Evolutionary conservation across 37 sponge, comb jelly and placozoan genomes (phyloP), one percentile per base, ranked within the genome.

Genomic region (Amphimedon queenslandica): DNA sequence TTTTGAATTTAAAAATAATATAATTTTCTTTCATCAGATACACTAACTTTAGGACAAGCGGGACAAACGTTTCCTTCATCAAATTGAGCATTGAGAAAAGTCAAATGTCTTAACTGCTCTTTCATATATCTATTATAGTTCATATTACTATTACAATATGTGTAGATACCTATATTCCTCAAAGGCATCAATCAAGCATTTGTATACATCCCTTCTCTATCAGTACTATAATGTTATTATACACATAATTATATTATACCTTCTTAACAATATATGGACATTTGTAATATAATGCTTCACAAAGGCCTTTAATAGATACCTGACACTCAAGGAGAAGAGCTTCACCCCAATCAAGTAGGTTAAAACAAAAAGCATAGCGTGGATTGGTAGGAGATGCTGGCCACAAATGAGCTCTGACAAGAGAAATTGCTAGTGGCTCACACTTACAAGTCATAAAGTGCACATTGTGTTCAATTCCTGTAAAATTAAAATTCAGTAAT

Each of bases 11-110:
- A 25, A 5, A 25, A 60, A 25, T 6, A 25, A 25, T n/a, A 60
- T 60, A 25, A 60, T 25, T 11, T 6, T n/a, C 21, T 25, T n/a
- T n/a, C 27, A 25, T 60, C 53, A 18, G 13, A 47, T 13, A 18
- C 13, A 47, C 5, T 6, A 11, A 56, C 63, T 31, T 58, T 74
- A 8, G 75, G 64, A 37, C 75, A 74, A 5, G 75, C 75, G 20
- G 75, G 75, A 37, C 75, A 74, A 21, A 74, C 37, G 40, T 74
- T 74, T 3, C 75, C 75, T n/a, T n/a, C 5, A n/a, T 60, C 61
- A 5, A 60, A n/a, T 25, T 60, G 24, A 25, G 8, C 27, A 31
- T 25, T 61, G 13, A 74, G 38, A 40, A n/a, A 58, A 21, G 13
- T 61, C 2, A 61, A 64, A 33, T 74, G 63, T 10, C 75, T 40